phyloP scores from a whole-genome alignment of 2,888 invertebrate genomes.

The Nemoura dubitans region DNA sequence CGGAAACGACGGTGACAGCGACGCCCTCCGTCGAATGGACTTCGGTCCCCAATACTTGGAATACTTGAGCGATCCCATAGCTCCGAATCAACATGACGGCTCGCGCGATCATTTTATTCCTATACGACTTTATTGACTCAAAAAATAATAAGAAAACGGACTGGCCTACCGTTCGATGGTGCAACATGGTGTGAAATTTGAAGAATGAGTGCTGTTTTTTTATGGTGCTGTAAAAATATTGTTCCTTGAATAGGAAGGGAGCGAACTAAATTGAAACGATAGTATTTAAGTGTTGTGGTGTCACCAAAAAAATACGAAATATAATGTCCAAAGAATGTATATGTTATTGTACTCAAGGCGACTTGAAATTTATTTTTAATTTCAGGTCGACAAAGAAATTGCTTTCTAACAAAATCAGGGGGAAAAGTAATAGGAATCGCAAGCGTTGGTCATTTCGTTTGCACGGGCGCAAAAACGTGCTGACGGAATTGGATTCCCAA shows the following conservation, averaged over 20 bases:
- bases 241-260: background rate
- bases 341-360: background rate
- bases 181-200: background rate
- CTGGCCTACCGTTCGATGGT: background rate
- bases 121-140: background rate
- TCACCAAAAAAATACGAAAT: background rate
- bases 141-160: background rate
- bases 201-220: background rate
- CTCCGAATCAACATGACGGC: background rate
- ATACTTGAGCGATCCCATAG: background rate
- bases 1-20: background rate
- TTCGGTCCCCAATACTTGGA: background rate
- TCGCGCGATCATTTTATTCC: background rate
- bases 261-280: background rate
- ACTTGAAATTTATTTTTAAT: background rate
- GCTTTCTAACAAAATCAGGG: constrained; percentile 13
- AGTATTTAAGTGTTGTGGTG: background rate
- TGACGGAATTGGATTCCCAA: constrained; percentile 24
- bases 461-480: background rate
- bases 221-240: background rate
- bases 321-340: background rate
- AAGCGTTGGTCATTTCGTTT: constrained; percentile 10
- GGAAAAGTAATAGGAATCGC: background rate
- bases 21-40: background rate
- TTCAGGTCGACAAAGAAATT: background rate